Evolutionary conservation across 2,113 vertebrate genomes (phyloP).

Genomic region (Hemibagrus wyckioides): DNA sequence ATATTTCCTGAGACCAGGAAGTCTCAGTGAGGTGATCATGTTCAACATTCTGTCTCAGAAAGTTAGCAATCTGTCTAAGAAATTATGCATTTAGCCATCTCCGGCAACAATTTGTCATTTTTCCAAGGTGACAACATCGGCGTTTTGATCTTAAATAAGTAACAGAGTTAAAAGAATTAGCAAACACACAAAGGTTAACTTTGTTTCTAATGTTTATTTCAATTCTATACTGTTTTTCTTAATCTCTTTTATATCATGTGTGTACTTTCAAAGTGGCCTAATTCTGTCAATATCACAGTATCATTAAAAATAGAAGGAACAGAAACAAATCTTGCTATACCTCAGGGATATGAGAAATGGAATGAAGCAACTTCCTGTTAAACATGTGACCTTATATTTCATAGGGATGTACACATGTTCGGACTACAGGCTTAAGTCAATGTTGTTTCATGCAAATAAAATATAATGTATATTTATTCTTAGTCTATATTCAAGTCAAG

Average conservation of each 20-base stretch:
- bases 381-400: not conserved
- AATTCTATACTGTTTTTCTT: not conserved
- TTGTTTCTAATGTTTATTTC: not conserved
- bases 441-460: not conserved
- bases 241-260: too few relatives aligned
- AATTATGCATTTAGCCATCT: not conserved
- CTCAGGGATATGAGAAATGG: not conserved
- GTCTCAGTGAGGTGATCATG: not conserved
- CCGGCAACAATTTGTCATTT: not conserved
- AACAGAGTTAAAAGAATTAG: not conserved
- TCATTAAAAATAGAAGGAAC: not conserved
- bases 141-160: not conserved
- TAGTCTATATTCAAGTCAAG: too few relatives aligned
- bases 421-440: not conserved
- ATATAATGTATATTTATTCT: not conserved
- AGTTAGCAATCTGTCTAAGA: too few relatives aligned
- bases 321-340: not conserved
- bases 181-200: not conserved
- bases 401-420: not conserved
- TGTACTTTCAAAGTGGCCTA: not conserved
- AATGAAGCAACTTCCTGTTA: not conserved
- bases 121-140: not conserved
- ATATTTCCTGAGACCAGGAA: not conserved
- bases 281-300: not conserved
- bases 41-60: not conserved